phyloP scores from a whole-genome alignment of 1,140 invertebrate genomes.

The Procambarus clarkii region DNA sequence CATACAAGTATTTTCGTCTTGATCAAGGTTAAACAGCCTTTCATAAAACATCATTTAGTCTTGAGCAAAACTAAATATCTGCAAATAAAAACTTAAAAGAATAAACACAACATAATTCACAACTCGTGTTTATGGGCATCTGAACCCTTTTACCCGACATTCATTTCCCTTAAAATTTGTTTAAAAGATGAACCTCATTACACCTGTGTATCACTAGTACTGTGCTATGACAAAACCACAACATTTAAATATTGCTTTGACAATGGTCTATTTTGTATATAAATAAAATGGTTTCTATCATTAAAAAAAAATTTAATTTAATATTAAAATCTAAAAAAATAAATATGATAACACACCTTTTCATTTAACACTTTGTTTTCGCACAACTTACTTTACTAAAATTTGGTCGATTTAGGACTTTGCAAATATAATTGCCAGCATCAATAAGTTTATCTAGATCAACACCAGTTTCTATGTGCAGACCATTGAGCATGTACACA shows the following conservation, averaged over 20 bases:
- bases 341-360: not conserved
- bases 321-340: not conserved
- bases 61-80: not conserved
- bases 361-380: conserved; percentile 71
- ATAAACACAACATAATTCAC: not conserved
- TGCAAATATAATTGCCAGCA: conserved; percentile 91
- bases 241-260: not conserved
- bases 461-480: conserved; percentile 90
- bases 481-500: conserved; percentile 94
- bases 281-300: not conserved
- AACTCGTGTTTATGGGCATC: not conserved
- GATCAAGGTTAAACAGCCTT: too few species aligned
- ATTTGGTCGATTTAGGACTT: conserved; percentile 83
- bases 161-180: not conserved
- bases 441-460: conserved; percentile 87
- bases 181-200: not conserved
- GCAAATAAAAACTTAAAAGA: not conserved
- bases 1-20: too few species aligned
- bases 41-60: too few species aligned
- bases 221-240: not conserved
- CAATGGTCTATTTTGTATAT: not conserved
- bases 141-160: not conserved
- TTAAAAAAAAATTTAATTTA: not conserved
- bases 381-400: conserved; percentile 92
- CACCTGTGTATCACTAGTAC: not conserved